phyloP scores from a whole-genome alignment of 1,140 invertebrate genomes.

The Acromyrmex charruanus region DNA sequence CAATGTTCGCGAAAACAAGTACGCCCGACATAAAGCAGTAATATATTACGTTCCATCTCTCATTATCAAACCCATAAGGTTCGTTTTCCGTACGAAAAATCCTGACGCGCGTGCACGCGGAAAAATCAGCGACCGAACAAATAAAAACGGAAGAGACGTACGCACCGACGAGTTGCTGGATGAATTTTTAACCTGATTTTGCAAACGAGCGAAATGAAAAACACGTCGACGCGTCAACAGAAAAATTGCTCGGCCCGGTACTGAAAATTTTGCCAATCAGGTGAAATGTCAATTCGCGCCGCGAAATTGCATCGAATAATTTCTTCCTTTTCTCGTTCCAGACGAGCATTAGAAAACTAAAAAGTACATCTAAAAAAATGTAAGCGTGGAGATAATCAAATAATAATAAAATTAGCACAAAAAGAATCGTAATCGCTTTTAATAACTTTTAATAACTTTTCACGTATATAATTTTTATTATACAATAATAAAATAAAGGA shows the following conservation, averaged over 20 bases:
- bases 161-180: conserved; percentile 35
- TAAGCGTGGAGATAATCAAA: background rate
- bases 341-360: background rate
- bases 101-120: background rate
- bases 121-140: conserved; percentile 36
- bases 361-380: background rate
- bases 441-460: background rate
- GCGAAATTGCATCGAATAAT: background rate
- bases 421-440: background rate
- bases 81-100: conserved; percentile 33
- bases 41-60: conserved; percentile 15
- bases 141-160: conserved; percentile 36
- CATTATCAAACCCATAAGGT: conserved; percentile 5
- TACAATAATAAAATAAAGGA: background rate
- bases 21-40: conserved; percentile 5
- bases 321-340: background rate
- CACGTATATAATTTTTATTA: background rate
- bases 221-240: conserved; percentile 56
- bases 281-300: conserved; percentile 44
- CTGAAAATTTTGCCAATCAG: conserved; percentile 58
- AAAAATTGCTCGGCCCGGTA: conserved; percentile 35
- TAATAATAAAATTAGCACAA: background rate
- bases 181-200: conserved; percentile 62
- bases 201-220: conserved; percentile 60
- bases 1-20: background rate